These are phyloP conservation scores for Oryzias celebensis DNA, from an alignment of 2,113 vertebrate genomes.

Conservation along the genomic window DNA sequence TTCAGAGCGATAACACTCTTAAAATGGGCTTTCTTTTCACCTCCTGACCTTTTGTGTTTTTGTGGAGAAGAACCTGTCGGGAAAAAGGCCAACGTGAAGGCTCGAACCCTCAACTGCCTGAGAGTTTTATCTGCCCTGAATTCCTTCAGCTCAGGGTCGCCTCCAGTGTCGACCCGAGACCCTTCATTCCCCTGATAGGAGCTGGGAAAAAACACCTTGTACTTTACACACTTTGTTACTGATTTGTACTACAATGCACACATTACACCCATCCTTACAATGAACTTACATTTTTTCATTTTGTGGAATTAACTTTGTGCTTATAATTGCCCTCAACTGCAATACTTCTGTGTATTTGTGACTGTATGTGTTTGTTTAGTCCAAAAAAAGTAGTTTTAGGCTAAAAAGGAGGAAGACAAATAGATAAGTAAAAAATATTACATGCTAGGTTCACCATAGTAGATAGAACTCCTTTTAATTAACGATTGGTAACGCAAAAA, in stretches of 20 bases:
- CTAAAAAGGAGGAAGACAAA: too few species aligned
- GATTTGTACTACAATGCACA: background rate
- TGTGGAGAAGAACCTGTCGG: conserved; percentile 12
- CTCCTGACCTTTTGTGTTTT: conserved; percentile 13
- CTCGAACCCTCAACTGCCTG: background rate
- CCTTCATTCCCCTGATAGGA: conserved; percentile 59
- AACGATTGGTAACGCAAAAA: too few species aligned
- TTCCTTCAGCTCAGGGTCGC: conserved; percentile 54
- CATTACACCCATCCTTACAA: background rate
- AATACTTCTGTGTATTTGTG: too few species aligned
- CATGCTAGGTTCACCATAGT: too few species aligned
- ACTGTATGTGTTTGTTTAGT: too few species aligned
- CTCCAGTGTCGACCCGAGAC: conserved; percentile 39
- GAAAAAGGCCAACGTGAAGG: conserved; percentile 23
- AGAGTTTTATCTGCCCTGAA: conserved; percentile 65
- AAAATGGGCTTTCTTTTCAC: conserved; percentile 18
- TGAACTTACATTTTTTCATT: background rate
- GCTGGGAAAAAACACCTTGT: conserved; percentile 20
- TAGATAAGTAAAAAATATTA: too few species aligned
- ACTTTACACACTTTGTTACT: conserved; percentile 8
- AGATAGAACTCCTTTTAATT: too few species aligned
- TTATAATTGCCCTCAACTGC: too few species aligned
- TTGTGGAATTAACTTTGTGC: background rate
- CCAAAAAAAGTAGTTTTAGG: too few species aligned
- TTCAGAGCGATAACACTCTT: conserved; percentile 20